These are phyloP conservation scores for Drosophila multiciliata DNA, from an alignment of 2,888 invertebrate species.

Conservation along the genomic window DNA sequence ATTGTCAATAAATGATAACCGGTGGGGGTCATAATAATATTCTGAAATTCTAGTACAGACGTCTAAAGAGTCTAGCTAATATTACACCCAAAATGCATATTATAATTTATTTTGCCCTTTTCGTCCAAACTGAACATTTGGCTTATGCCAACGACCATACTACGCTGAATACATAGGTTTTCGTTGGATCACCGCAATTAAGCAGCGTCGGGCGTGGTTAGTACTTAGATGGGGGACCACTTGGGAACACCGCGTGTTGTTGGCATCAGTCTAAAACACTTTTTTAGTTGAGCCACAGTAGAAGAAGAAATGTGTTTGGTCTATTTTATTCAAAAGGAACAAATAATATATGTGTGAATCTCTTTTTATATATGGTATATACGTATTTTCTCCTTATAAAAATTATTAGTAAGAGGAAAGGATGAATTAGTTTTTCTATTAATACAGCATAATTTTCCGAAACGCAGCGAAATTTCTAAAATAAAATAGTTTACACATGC, in stretches of 20 bases:
- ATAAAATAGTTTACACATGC: too few relatives aligned
- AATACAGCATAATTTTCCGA: too few relatives aligned
- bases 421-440: too few relatives aligned
- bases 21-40: constrained; percentile 2
- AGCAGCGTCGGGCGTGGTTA: constrained; percentile 35
- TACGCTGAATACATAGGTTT: constrained; percentile 12
- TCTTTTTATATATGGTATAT: too few relatives aligned
- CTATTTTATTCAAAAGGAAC: too few relatives aligned
- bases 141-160: constrained; percentile 33
- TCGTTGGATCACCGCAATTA: constrained; percentile 34
- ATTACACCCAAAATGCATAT: not conserved
- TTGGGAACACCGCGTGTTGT: constrained; percentile 15
- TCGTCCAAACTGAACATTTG: not conserved
- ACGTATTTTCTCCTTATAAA: too few relatives aligned
- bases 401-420: too few relatives aligned
- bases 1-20: constrained; percentile 35
- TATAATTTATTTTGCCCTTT: not conserved
- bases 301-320: not conserved
- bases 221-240: constrained; percentile 20
- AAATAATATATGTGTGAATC: too few relatives aligned
- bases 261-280: not conserved
- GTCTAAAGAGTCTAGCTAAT: not conserved
- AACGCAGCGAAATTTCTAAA: too few relatives aligned
- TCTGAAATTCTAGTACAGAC: constrained; percentile 7
- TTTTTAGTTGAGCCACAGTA: not conserved